Conservation (phyloP, 2,113 vertebrate genomes). For the Actinemys pallida region DNA sequence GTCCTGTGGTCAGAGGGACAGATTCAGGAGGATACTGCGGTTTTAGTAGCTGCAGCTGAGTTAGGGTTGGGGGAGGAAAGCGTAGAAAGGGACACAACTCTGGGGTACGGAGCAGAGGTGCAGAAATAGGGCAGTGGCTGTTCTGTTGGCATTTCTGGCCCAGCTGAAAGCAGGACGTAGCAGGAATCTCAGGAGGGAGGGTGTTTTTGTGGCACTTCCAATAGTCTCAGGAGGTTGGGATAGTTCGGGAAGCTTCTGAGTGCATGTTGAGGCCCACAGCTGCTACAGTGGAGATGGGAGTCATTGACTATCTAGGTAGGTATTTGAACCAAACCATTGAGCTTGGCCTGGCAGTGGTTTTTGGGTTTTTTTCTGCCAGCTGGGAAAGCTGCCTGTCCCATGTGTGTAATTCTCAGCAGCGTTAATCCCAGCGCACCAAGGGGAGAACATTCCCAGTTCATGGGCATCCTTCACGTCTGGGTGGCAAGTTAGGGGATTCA, state of each 20-base stretch:
- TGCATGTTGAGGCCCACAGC: not conserved
- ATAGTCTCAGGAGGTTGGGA: not conserved
- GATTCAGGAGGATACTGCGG: not conserved
- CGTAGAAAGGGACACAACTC: not conserved
- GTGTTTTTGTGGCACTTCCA: not conserved
- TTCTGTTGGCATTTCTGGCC: not conserved
- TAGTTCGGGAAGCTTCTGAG: accelerated
- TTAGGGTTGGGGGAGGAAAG: not conserved
- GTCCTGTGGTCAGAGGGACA: not conserved
- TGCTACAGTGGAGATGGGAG: accelerated
- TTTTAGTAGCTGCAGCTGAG: not conserved
- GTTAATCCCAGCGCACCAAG: not conserved
- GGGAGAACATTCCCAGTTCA: not conserved
- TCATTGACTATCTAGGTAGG: not conserved
- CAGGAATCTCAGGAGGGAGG: not conserved
- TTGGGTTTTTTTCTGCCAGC: not conserved
- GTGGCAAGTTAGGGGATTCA: not conserved
- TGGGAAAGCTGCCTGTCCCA: not conserved
- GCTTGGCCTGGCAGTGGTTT: not conserved
- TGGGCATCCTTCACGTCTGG: not conserved
- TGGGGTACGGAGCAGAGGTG: not conserved
- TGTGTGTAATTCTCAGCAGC: not conserved
- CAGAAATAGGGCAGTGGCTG: not conserved
- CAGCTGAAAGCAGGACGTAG: not conserved
- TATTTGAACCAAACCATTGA: not conserved